Conservation (phyloP, 2,888 invertebrate species). For the Euproctis similis region DNA sequence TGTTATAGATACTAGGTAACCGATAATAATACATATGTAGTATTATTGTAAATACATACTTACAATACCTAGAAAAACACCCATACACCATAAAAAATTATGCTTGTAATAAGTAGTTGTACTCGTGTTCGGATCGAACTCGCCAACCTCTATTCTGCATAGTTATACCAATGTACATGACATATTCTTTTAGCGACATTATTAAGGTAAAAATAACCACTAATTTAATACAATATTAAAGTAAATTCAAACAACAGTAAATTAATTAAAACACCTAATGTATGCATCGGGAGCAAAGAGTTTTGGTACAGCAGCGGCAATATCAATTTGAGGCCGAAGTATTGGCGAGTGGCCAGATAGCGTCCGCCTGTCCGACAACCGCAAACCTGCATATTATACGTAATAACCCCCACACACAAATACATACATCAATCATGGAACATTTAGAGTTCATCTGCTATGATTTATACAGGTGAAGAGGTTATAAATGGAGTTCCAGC, state of each 20-base stretch:
- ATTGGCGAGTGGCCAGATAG: slow-evolving; percentile 54
- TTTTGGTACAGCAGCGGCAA: slow-evolving; percentile 50
- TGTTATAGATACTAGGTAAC: too few species aligned
- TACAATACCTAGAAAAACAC: too few species aligned
- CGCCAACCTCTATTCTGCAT: too few species aligned
- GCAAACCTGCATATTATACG: slow-evolving; percentile 44
- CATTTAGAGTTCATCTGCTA: slow-evolving; percentile 31
- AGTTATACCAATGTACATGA: too few species aligned
- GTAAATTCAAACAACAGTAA: slow-evolving; percentile 21
- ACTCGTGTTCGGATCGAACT: too few species aligned
- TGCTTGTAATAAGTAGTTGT: too few species aligned
- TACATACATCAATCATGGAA: slow-evolving; percentile 31
- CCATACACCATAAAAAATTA: too few species aligned
- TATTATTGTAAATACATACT: too few species aligned
- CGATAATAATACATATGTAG: too few species aligned
- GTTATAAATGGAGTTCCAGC: slow-evolving; percentile 21
- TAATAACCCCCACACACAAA: slow-evolving; percentile 28
- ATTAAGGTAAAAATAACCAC: too few species aligned
- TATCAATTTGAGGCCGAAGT: slow-evolving; percentile 67
- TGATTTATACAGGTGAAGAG: slow-evolving; percentile 29
- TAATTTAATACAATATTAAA: too few species aligned
- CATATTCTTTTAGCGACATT: too few species aligned
- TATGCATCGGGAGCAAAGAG: slow-evolving; percentile 50
- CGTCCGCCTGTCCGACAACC: slow-evolving; percentile 38
- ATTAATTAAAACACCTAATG: slow-evolving; percentile 55